Conservation (phyloP, 2,888 invertebrate genomes). For the Argyra leucocephala region DNA sequence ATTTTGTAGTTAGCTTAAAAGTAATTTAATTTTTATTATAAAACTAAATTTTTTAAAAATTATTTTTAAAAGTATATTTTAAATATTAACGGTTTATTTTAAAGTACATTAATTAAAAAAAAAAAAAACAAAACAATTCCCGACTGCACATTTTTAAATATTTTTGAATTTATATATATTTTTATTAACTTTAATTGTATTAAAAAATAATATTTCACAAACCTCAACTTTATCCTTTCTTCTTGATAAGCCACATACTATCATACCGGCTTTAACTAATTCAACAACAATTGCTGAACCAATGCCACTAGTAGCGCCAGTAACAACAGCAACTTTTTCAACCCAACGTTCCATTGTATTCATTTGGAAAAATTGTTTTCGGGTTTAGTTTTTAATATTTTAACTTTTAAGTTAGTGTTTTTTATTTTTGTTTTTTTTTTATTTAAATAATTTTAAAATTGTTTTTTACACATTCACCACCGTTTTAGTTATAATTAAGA, state of each 20-base stretch:
- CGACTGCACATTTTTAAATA: no score
- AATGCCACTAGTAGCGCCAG: constrained; percentile 27
- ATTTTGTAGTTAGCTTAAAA: no score
- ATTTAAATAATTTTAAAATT: neutral
- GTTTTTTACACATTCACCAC: neutral
- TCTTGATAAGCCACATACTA: constrained; percentile 27
- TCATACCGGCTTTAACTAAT: constrained; percentile 28
- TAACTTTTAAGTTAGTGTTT: neutral
- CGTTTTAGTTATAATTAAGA: neutral
- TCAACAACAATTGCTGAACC: constrained; percentile 27
- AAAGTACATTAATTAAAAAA: no score
- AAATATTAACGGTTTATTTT: no score
- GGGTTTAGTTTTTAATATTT: no score
- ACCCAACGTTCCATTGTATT: constrained; percentile 26
- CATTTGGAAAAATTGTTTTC: neutral
- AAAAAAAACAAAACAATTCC: no score
- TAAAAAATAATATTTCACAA: no score
- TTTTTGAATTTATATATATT: no score
- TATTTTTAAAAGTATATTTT: no score
- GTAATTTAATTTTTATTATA: no score
- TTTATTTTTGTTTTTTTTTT: neutral
- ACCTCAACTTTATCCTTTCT: constrained; percentile 32
- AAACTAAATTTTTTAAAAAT: no score
- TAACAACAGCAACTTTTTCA: constrained; percentile 28
- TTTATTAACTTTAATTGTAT: no score